Conservation (phyloP, 64 coral and sea anemone species). For the Stichodactyla helianthus region DNA sequence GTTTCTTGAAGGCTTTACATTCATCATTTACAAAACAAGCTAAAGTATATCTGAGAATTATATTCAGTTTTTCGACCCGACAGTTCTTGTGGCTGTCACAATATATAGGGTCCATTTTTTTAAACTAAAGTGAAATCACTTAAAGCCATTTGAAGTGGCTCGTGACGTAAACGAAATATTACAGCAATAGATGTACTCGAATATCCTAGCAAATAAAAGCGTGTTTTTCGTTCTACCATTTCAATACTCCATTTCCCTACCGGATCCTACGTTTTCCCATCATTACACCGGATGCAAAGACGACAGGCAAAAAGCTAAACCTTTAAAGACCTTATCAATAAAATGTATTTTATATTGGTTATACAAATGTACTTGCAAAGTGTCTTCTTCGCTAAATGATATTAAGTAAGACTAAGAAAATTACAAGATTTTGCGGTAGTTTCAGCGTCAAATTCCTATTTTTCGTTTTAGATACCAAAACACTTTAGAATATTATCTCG, state of each 20-base stretch:
- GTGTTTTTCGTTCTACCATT: neutral
- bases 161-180: neutral
- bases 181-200: neutral
- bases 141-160: neutral
- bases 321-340: no score
- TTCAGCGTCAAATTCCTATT: neutral
- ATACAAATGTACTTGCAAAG: neutral
- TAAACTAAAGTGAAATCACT: neutral
- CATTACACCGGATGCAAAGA: neutral
- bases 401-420: neutral
- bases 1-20: no score
- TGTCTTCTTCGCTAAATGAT: neutral
- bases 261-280: neutral
- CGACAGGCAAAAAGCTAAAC: neutral
- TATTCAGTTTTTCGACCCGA: no score
- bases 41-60: no score
- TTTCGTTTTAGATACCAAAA: no score
- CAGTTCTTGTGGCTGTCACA: no score
- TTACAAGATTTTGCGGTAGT: neutral
- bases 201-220: neutral
- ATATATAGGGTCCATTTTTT: neutral
- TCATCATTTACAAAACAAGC: no score
- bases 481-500: no score
- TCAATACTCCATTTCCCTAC: neutral
- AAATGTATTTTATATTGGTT: no score